Percentiles rank a stretch among this genome's conserved stretches.
Conservation (phyloP, 2,797 vertebrate species). For the Chromobotia macracanthus region DNA sequence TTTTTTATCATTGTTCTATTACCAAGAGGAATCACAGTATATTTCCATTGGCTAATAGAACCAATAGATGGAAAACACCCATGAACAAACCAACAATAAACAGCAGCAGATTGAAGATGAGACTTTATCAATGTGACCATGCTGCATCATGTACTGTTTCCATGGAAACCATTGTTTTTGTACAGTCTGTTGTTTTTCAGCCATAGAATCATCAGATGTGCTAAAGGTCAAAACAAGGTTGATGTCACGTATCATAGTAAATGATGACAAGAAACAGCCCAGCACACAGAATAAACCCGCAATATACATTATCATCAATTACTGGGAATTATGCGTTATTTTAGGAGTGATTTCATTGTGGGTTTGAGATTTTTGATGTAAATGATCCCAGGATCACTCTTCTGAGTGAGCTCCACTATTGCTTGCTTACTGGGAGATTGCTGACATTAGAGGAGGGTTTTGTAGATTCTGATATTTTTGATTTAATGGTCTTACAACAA, state of each 20-base stretch:
- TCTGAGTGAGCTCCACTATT: no score
- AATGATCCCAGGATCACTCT: no score
- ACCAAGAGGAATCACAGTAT: not conserved
- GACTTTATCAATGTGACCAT: not conserved
- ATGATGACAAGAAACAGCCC: not conserved
- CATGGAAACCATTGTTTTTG: conserved; percentile 32
- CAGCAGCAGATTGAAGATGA: not conserved
- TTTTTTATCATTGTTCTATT: not conserved
- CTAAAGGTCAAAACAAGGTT: not conserved
- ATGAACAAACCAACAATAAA: not conserved
- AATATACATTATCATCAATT: no score
- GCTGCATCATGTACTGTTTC: conserved; percentile 12
- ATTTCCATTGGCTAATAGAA: not conserved
- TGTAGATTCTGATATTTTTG: no score
- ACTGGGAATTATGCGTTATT: no score
- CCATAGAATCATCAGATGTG: conserved; percentile 20
- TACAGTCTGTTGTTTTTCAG: not conserved
- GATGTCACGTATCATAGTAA: not conserved
- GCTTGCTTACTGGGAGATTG: no score
- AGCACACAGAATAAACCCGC: not conserved
- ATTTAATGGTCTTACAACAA: no score
- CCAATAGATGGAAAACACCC: not conserved
- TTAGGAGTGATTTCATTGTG: no score
- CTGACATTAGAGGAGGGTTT: no score
- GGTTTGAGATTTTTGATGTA: no score